Base-by-base conservation (phyloP, 2,113 vertebrate genomes). In the Trinectes maculatus region DNA sequence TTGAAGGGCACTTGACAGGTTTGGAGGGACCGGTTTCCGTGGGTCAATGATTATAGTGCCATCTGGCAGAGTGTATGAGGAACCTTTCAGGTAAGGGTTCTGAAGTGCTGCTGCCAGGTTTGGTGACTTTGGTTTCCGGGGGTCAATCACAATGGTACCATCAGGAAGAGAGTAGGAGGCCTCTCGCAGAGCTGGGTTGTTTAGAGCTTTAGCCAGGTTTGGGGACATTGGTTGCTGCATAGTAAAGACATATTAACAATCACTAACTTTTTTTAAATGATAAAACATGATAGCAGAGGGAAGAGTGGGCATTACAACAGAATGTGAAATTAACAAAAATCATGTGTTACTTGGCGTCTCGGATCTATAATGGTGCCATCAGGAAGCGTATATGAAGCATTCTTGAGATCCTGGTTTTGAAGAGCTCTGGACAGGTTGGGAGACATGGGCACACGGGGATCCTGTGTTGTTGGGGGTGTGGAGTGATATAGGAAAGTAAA, bases 11-110 rank as follows among this genome's bases (percentile, higher is more conserved):
- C 3, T 57, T 0, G 82, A 61, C 8, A 93, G 81, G 33, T 87
- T 87, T 48, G 92, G 92, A 39, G 91, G 84, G 13, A 80, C 37
- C n/a, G 82, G 79, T 62, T 90, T 92, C 33, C 89, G 74, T 31
- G 84, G 85, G 79, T 90, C 85, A n/a, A 87, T 90, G 28, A 92
- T 85, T 37, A 92, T 85, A 7, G 91, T 89, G 21, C 92, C 91
- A 68, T 93, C 91, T 1, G 92, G 85, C 8, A 92, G 63, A 3
- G 89, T 90, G 74, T 91, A 94, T 6, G 93, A 91, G 6, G 89
- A 88, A 47, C 68, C 75, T 57, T 80, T 91, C 9, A 93, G 53
- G 66, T 90, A 89, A 59, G 86, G 86, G 58, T 92, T 93, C 54
- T 80, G 79, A 48, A 92, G 85, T 29, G 91, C 92, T 67, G 87